phyloP scores from a whole-genome alignment of 2,888 invertebrate genomes.

The Acrobasis repandana region DNA sequence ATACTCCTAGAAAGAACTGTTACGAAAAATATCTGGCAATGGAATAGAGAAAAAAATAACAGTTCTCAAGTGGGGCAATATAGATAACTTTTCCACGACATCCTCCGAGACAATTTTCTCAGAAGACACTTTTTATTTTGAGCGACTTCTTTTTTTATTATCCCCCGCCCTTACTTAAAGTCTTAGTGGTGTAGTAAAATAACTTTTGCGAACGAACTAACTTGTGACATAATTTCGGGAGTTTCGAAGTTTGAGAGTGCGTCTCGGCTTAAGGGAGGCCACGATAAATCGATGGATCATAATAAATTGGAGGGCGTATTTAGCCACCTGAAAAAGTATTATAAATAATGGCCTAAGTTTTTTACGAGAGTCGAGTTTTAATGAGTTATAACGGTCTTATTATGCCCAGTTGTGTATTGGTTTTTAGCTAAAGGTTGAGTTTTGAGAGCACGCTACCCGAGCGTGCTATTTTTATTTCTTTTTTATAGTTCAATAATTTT shows the following conservation, averaged over 20 bases:
- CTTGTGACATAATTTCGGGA: slow-evolving; percentile 64
- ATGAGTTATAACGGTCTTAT: slow-evolving; percentile 27
- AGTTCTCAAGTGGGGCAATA: slow-evolving; percentile 13
- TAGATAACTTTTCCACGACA: slow-evolving; percentile 19
- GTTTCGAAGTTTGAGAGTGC: slow-evolving; percentile 46
- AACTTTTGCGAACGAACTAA: slow-evolving; percentile 57
- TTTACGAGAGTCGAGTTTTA: slow-evolving; percentile 41
- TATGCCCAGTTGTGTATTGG: slow-evolving; percentile 6
- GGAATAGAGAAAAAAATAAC: slow-evolving; percentile 4
- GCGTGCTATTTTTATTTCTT: neutral
- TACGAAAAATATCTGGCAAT: slow-evolving; percentile 6
- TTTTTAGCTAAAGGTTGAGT: neutral
- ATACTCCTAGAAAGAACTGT: slow-evolving; percentile 5
- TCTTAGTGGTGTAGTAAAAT: slow-evolving; percentile 69
- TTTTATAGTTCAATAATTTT: neutral
- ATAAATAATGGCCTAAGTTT: slow-evolving; percentile 63
- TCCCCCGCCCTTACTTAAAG: slow-evolving; percentile 51
- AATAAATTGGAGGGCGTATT: slow-evolving; percentile 58
- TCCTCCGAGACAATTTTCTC: slow-evolving; percentile 18
- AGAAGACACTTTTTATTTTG: slow-evolving; percentile 36
- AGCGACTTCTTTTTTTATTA: slow-evolving; percentile 42
- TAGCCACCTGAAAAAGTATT: slow-evolving; percentile 62
- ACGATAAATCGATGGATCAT: slow-evolving; percentile 63
- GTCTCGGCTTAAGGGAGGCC: slow-evolving; percentile 45
- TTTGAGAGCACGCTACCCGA: neutral